Conservation (phyloP, 2,888 invertebrate genomes). For the Coenonympha glycerion region DNA sequence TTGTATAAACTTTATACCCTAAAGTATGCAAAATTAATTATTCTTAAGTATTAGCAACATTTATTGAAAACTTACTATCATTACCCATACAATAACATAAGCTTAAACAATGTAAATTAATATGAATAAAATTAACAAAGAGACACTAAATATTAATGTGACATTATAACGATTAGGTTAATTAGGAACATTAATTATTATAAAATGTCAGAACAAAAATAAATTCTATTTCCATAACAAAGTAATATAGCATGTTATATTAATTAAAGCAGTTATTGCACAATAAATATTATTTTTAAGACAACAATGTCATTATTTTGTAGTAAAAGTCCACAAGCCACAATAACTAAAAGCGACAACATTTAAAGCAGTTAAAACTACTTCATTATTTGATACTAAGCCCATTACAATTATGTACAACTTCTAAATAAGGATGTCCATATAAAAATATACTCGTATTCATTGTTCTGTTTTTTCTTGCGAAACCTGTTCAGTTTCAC, state of each 20-base stretch:
- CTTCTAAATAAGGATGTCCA: background rate
- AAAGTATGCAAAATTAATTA: constrained; percentile 1
- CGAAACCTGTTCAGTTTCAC: background rate
- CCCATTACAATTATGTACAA: too few species aligned
- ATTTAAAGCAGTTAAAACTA: background rate
- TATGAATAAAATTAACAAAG: too few species aligned
- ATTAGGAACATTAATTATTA: too few species aligned
- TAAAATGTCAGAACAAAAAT: too few species aligned
- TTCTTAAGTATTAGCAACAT: constrained; percentile 45
- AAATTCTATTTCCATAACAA: too few species aligned
- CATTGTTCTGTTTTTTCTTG: background rate
- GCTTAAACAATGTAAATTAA: background rate
- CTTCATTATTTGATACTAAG: background rate
- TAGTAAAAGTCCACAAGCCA: background rate
- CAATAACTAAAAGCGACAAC: background rate
- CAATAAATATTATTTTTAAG: background rate
- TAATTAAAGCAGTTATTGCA: constrained; percentile 3
- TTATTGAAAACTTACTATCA: constrained; percentile 33
- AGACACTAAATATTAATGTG: background rate
- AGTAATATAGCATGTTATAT: too few species aligned
- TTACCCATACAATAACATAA: constrained; percentile 27
- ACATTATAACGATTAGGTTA: background rate
- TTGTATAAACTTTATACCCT: background rate
- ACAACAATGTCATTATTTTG: background rate
- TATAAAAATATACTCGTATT: background rate